These are phyloP conservation scores for Idris sp. DNA, from an alignment of 1,140 invertebrate species.

Conservation along the genomic window DNA sequence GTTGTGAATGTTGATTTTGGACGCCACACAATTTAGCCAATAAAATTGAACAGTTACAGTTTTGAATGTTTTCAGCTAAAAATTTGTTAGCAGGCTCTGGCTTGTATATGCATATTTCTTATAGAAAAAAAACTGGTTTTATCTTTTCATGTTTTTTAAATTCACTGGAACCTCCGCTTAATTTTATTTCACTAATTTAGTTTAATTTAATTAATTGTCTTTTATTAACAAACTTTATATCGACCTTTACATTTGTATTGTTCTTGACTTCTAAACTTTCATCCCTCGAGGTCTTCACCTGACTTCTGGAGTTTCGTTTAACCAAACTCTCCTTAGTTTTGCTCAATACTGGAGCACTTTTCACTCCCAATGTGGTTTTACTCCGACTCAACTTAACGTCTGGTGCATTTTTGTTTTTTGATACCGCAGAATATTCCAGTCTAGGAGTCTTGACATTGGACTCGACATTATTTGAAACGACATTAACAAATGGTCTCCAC, in stretches of 20 bases:
- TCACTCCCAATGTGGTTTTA: constrained; percentile 73
- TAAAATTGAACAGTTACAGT: too few species aligned
- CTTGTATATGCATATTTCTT: too few species aligned
- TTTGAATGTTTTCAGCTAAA: too few species aligned
- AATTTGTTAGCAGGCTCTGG: too few species aligned
- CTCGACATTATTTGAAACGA: constrained; percentile 27
- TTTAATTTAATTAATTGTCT: too few species aligned
- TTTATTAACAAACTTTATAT: too few species aligned
- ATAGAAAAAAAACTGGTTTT: too few species aligned
- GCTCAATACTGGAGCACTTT: constrained; percentile 62
- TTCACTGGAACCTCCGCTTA: too few species aligned
- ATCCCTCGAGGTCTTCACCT: constrained; percentile 14
- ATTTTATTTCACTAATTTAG: too few species aligned
- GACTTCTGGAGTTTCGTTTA: constrained; percentile 62
- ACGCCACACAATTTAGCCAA: too few species aligned
- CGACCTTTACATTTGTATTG: constrained; percentile 51
- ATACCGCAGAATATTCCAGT: constrained; percentile 77
- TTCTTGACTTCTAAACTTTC: constrained; percentile 70
- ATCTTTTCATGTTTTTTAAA: too few species aligned
- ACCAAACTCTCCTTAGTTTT: constrained; percentile 67
- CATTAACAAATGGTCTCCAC: constrained; percentile 35
- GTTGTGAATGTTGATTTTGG: too few species aligned
- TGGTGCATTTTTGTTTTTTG: constrained; percentile 63
- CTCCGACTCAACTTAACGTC: constrained; percentile 70
- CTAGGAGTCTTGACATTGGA: constrained; percentile 47